A percentile compares a stretch with the other conserved stretches of the same genome.
Evolutionary conservation across 2,888 invertebrate genomes (phyloP).

Genomic region (Aromia moschata): DNA sequence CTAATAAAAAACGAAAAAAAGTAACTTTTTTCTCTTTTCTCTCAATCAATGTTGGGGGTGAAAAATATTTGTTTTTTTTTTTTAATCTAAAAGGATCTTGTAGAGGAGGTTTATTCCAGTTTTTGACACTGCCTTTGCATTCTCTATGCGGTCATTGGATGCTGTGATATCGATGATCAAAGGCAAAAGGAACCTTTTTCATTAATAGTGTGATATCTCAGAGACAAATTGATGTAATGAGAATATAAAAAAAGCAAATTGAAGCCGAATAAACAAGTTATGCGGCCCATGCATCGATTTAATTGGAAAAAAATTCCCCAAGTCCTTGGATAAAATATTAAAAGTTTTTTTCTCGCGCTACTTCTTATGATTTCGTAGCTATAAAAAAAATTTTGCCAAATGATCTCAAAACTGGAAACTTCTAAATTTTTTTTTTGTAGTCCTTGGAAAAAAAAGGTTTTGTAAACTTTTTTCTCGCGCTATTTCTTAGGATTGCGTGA

Average conservation of each 20-base stretch:
- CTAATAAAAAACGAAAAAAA: no score
- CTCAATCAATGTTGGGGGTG: no score
- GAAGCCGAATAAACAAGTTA: neutral
- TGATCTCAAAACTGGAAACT: neutral
- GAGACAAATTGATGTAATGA: neutral
- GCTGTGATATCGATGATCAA: neutral
- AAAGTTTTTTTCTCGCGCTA: neutral
- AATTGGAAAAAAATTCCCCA: neutral
- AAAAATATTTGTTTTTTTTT: no score
- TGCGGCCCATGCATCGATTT: neutral
- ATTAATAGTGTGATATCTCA: neutral
- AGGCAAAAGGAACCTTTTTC: neutral
- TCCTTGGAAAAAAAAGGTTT: no score
- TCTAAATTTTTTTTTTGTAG: neutral
- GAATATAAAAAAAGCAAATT: neutral
- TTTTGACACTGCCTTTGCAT: neutral
- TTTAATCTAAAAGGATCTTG: no score
- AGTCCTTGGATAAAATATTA: neutral
- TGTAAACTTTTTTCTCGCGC: no score
- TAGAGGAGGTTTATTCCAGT: neutral
- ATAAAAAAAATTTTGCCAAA: neutral
- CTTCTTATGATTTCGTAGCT: neutral
- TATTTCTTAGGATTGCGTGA: no score
- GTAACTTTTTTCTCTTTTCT: no score
- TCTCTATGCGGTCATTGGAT: neutral